Conservation (phyloP, 2,888 invertebrate species). For the Dicyrtoma fusca region DNA sequence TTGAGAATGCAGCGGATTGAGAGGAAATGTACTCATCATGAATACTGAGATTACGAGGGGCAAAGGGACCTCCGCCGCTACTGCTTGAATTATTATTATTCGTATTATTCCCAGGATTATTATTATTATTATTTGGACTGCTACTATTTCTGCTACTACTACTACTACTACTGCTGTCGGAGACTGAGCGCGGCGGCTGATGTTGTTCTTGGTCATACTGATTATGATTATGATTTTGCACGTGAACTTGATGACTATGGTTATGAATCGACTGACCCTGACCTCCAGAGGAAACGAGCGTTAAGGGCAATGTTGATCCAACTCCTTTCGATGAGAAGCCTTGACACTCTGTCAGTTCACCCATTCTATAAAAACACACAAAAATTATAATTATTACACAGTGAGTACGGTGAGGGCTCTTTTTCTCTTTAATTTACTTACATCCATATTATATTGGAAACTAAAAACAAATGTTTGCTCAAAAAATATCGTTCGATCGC, state of each 20-base stretch:
- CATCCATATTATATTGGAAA: background rate
- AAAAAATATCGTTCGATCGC: too few species aligned
- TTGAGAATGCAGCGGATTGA: background rate
- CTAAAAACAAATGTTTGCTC: too few species aligned
- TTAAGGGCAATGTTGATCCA: constrained; percentile 23
- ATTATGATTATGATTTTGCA: background rate
- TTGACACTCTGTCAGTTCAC: constrained; percentile 37
- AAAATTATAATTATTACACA: constrained; percentile 7
- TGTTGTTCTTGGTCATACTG: background rate
- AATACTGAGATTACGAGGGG: background rate
- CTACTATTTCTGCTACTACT: too few species aligned
- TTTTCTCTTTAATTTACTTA: background rate
- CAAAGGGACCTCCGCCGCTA: background rate
- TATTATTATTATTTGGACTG: background rate
- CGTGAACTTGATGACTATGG: constrained; percentile 7
- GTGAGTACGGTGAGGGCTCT: too few species aligned
- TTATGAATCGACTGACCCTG: constrained; percentile 23
- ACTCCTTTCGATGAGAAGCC: constrained; percentile 34
- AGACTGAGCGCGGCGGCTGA: background rate
- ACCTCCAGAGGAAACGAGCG: constrained; percentile 17
- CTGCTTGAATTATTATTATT: background rate
- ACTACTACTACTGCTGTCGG: background rate
- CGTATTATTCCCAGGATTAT: background rate
- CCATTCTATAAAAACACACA: constrained; percentile 29
- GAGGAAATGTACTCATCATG: background rate